Percentiles rank a stretch among this genome's conserved stretches.
Evolutionary conservation across 2,113 vertebrate species (phyloP).

Genomic region (Apaloderma vittatum): DNA sequence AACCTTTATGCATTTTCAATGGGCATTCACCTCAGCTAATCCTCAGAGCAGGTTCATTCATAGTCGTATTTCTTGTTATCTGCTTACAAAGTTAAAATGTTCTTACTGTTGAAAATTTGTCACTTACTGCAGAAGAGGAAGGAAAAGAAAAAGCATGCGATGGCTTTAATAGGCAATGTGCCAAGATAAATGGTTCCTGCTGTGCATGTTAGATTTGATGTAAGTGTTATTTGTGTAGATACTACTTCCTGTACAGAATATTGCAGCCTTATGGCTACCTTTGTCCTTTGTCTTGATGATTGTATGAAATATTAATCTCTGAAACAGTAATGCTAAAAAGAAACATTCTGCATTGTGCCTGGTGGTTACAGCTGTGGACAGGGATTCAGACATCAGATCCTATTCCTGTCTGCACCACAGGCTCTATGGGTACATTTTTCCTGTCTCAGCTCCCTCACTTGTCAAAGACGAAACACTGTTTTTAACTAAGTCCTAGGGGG

Average conservation of each 20-base stretch:
- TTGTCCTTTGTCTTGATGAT: slow-evolving; percentile 52
- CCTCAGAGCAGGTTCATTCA: slow-evolving; percentile 68
- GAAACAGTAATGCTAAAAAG: slow-evolving; percentile 18
- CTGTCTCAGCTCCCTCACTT: slow-evolving; percentile 10
- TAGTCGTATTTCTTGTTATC: slow-evolving; percentile 65
- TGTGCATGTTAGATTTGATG: slow-evolving; percentile 17
- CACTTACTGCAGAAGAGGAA: slow-evolving; percentile 50
- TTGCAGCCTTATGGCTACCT: slow-evolving; percentile 62
- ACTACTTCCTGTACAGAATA: slow-evolving; percentile 59
- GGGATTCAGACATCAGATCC: background rate
- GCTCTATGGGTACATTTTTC: background rate
- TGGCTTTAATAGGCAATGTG: slow-evolving; percentile 23
- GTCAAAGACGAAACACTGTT: slow-evolving; percentile 20
- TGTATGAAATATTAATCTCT: slow-evolving; percentile 62
- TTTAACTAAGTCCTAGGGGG: background rate
- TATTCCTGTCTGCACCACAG: background rate
- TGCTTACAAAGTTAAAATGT: slow-evolving; percentile 73
- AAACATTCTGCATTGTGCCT: slow-evolving; percentile 6
- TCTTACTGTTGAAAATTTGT: slow-evolving; percentile 47
- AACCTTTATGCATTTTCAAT: slow-evolving; percentile 72
- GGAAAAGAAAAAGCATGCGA: slow-evolving; percentile 3
- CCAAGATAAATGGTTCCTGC: slow-evolving; percentile 54
- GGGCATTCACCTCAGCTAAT: slow-evolving; percentile 63
- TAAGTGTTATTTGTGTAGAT: slow-evolving; percentile 51
- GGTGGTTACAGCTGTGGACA: slow-evolving; percentile 2